Evolutionary conservation across 2,888 invertebrate genomes (phyloP), one percentile per base, ranked within the genome.

Genomic region (Eucera pruinosa): DNA sequence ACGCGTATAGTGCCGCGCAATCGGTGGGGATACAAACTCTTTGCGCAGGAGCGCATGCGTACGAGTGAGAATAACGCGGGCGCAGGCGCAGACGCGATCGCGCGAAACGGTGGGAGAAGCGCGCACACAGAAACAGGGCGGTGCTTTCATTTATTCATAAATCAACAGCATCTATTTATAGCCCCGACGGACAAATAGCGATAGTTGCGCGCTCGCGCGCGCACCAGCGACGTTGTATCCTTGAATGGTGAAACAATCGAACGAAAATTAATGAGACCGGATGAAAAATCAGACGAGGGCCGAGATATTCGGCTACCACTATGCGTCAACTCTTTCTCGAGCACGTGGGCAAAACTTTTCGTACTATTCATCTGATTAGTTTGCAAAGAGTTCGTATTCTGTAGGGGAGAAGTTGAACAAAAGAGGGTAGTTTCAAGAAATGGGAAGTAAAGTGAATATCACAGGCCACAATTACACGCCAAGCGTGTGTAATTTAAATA

Each of bases 111-210:
- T 55, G 61, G 66, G 68, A 65, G 61, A 5, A 62, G 50, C 62
- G 54, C 61, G 64, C 61, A 70, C 65, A 72, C 45, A 69, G 58
- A 55, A 72, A 69, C 78, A 76, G 80, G 74, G 80, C 83, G 84
- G 82, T 83, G 88, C 89, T 90, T 91, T 90, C 89, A 89, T 90
- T 90, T 90, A 90, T 91, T 90, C 90, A 89, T 90, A 91, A 91
- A 91, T 90, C 91, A 91, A 90, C 90, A 87, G 88, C 75, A 74
- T 73, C 90, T 91, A 91, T 91, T 90, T 91, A 90, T 91, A 91
- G 90, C 86, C 60, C 15, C 84, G 83, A 79, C 87, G 87, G 89
- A 89, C 89, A 90, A 90, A 90, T 90, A 90, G 88, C 88, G 90
- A 90, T 90, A 90, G 89, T 89, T 82, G 72, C 33, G 62, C 36